Conservation (phyloP, 1,140 invertebrate genomes). For the Lamellibrachia luymesi region DNA sequence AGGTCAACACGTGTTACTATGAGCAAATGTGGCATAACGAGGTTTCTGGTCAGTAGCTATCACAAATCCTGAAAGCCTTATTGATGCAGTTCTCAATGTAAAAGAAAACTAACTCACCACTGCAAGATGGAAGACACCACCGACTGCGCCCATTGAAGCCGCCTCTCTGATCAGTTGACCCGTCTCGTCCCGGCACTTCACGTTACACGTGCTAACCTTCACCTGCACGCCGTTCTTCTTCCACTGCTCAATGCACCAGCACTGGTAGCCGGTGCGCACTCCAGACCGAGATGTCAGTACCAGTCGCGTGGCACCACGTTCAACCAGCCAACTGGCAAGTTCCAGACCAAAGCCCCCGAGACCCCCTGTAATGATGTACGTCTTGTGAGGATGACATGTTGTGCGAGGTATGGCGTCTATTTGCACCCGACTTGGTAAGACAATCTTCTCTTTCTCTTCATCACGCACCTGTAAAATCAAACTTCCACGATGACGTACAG, state of each 20-base stretch:
- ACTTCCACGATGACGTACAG: no score
- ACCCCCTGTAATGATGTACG: slow-evolving; percentile 84
- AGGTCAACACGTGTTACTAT: no score
- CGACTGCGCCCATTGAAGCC: slow-evolving; percentile 70
- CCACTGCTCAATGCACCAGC: slow-evolving; percentile 71
- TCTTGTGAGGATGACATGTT: slow-evolving; percentile 83
- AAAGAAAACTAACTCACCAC: slow-evolving; percentile 63
- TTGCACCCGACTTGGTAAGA: slow-evolving; percentile 23
- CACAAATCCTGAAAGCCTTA: no score
- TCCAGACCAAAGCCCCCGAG: slow-evolving; percentile 94
- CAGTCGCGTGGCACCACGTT: slow-evolving; percentile 79
- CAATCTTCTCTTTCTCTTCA: slow-evolving; percentile 44
- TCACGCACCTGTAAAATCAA: slow-evolving; percentile 38
- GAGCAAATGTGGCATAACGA: no score
- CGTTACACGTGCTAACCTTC: slow-evolving; percentile 69
- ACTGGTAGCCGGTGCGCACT: slow-evolving; percentile 84
- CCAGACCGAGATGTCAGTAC: slow-evolving; percentile 86
- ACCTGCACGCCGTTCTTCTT: slow-evolving; percentile 71
- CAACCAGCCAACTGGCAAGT: slow-evolving; percentile 84
- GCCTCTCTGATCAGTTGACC: slow-evolving; percentile 71
- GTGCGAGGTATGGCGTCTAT: slow-evolving; percentile 73
- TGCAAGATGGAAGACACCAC: slow-evolving; percentile 93
- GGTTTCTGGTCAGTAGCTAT: not conserved
- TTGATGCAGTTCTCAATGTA: not conserved
- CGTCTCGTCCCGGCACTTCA: slow-evolving; percentile 68